phyloP scores from a whole-genome alignment of 2,888 invertebrate genomes.

The Alentia gelatinosa region DNA sequence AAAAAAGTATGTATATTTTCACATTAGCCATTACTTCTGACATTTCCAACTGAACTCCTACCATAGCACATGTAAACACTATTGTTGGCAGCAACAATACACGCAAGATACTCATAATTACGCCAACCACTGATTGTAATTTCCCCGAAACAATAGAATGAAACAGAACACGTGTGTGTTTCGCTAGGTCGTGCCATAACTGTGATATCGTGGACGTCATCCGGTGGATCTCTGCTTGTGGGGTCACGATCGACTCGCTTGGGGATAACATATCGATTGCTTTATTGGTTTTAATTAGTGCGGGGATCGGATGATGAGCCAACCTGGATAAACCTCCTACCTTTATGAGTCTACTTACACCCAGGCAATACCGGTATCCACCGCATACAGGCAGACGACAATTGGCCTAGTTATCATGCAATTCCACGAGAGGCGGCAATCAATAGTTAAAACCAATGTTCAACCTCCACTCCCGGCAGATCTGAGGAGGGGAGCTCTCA shows the following conservation, averaged over 20 bases:
- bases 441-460: not conserved
- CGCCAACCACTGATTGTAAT: too few relatives aligned
- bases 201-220: too few relatives aligned
- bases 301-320: not conserved
- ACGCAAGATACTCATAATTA: too few relatives aligned
- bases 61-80: too few relatives aligned
- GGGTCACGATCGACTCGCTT: not conserved
- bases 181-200: too few relatives aligned
- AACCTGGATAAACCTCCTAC: not conserved
- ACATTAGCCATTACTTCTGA: too few relatives aligned
- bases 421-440: not conserved
- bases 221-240: not conserved
- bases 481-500: not conserved
- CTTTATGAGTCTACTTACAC: not conserved
- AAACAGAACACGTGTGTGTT: too few relatives aligned
- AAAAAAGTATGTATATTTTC: too few relatives aligned
- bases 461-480: not conserved
- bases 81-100: too few relatives aligned
- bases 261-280: not conserved
- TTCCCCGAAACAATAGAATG: too few relatives aligned
- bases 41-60: too few relatives aligned
- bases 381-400: not conserved
- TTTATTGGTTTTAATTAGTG: slow-evolving; percentile 16
- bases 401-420: slow-evolving; percentile 26
- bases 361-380: not conserved